Percentiles rank a stretch among this genome's conserved stretches.
phyloP scores from a whole-genome alignment of 2,113 vertebrate species.

The Chascanopsetta lugubris region DNA sequence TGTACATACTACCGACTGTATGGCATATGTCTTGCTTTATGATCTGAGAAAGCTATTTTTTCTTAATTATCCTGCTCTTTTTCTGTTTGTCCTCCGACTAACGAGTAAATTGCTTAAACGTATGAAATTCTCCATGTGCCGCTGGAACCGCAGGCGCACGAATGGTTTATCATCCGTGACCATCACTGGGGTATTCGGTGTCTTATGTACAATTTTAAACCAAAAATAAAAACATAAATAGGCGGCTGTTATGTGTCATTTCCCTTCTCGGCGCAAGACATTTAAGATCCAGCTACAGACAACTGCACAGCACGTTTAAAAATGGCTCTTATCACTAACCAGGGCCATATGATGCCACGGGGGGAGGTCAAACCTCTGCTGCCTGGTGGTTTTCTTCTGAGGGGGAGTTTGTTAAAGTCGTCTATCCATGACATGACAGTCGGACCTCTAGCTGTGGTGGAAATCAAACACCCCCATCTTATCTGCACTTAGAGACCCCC shows the following conservation, averaged over 20 bases:
- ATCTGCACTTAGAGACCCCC: slow-evolving; percentile 55
- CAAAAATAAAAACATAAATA: background rate
- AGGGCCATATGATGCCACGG: slow-evolving; percentile 63
- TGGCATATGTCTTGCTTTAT: too few species aligned
- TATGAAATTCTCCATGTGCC: background rate
- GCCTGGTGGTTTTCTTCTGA: slow-evolving; percentile 50
- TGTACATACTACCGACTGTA: too few species aligned
- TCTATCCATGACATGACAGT: slow-evolving; percentile 64
- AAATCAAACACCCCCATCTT: slow-evolving; percentile 73
- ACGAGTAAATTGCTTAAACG: too few species aligned
- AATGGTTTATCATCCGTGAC: background rate
- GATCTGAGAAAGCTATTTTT: too few species aligned
- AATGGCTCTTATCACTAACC: slow-evolving; percentile 54
- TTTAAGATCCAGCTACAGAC: background rate
- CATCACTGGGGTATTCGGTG: background rate
- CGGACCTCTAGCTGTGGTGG: slow-evolving; percentile 58
- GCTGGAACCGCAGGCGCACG: background rate
- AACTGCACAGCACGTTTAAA: background rate
- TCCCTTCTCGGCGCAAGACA: slow-evolving; percentile 3
- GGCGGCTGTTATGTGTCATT: slow-evolving; percentile 14
- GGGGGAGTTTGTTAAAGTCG: slow-evolving; percentile 62
- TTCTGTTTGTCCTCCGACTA: too few species aligned
- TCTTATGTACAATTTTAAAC: background rate
- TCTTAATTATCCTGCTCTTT: too few species aligned
- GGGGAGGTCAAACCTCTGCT: slow-evolving; percentile 22